phyloP scores from a whole-genome alignment of 2,888 invertebrate species.

The Eupithecia abbreviata region DNA sequence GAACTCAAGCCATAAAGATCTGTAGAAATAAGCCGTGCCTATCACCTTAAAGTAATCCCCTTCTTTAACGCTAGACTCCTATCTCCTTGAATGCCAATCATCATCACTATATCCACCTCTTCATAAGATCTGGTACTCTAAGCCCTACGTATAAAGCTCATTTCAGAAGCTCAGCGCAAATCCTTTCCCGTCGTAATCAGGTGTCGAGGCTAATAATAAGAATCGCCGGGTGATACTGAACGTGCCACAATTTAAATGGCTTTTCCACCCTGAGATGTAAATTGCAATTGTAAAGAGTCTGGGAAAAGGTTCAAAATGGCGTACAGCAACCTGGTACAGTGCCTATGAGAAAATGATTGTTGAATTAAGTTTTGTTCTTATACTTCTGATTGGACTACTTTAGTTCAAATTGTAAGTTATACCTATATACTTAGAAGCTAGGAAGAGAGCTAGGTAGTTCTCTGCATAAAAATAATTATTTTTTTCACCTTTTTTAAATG shows the following conservation, averaged over 20 bases:
- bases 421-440: no score
- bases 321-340: neutral
- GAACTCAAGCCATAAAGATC: neutral
- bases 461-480: neutral
- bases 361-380: neutral
- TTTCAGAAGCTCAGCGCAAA: conserved; percentile 11
- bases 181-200: conserved; percentile 49
- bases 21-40: neutral
- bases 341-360: neutral
- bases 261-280: conserved; percentile 40
- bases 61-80: neutral
- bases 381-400: neutral
- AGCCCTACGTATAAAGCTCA: neutral
- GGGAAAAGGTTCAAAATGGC: neutral
- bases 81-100: neutral
- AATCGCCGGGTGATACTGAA: conserved; percentile 46
- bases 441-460: neutral
- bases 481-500: neutral
- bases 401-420: neutral
- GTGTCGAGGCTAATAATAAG: conserved; percentile 57
- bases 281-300: conserved; percentile 18
- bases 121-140: conserved; percentile 3
- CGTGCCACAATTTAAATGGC: conserved; percentile 43
- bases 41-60: neutral
- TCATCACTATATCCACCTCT: neutral